These are phyloP conservation scores for Suillia variegata DNA, from an alignment of 2,888 invertebrate species.

Conservation along the genomic window DNA sequence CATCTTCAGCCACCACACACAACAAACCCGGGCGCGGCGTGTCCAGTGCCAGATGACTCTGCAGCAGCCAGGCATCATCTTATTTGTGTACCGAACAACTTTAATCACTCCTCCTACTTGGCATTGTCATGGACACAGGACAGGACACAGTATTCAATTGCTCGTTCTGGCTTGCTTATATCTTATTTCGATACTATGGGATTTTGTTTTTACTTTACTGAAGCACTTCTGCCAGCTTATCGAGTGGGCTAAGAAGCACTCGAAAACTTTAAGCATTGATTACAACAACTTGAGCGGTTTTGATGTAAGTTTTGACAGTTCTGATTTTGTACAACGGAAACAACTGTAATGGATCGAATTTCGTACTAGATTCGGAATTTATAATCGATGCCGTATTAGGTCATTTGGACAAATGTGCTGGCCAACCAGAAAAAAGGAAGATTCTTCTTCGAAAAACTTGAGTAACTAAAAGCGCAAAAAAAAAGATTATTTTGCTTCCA, in stretches of 20 bases:
- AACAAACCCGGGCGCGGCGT: background rate
- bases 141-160: no score
- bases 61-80: background rate
- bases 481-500: no score
- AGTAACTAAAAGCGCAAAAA: no score
- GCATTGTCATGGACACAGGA: conserved; percentile 22
- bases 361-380: no score
- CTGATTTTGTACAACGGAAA: no score
- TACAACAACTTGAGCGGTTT: conserved; percentile 1
- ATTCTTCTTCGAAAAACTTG: no score
- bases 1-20: conserved; percentile 6
- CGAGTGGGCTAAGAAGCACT: background rate
- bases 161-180: background rate
- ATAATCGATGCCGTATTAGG: no score
- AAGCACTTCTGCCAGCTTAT: background rate
- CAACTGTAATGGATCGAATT: no score
- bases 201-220: conserved; percentile 7
- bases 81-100: conserved; percentile 6
- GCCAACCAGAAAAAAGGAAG: no score
- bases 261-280: background rate
- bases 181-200: conserved; percentile 11
- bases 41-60: conserved; percentile 2
- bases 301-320: background rate
- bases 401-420: no score
- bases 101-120: conserved; percentile 22